phyloP scores from a whole-genome alignment of 2,113 vertebrate genomes.

The Prinia subflava region DNA sequence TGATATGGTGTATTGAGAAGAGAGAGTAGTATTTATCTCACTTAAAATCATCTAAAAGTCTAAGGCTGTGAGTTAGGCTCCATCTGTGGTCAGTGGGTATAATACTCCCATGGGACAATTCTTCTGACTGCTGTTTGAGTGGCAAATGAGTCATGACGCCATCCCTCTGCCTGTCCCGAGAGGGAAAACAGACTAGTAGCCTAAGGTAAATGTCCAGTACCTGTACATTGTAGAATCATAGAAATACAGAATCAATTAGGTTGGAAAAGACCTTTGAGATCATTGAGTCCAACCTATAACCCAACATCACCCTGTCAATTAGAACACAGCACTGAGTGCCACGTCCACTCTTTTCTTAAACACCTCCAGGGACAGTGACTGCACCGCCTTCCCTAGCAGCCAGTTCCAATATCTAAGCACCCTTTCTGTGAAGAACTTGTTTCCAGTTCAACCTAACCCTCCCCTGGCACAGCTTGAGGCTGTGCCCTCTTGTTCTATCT shows the following conservation, averaged over 20 bases:
- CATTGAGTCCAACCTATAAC: not conserved
- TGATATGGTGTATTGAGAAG: not conserved
- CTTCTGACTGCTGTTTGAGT: not conserved
- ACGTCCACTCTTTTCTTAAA: not conserved
- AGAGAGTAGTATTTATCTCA: not conserved
- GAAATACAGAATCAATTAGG: not conserved
- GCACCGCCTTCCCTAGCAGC: not conserved
- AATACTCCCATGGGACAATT: not conserved
- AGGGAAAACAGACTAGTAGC: not conserved
- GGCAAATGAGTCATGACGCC: not conserved
- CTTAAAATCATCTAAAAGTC: not conserved
- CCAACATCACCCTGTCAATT: not conserved
- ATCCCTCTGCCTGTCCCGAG: not conserved
- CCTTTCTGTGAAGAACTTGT: not conserved
- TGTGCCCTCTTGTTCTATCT: accelerated
- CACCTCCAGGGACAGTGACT: not conserved
- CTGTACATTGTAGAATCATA: not conserved
- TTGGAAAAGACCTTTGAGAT: not conserved
- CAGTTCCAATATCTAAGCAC: not conserved
- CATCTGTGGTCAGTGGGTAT: not conserved
- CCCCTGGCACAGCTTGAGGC: too few relatives aligned
- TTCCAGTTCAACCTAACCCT: not conserved
- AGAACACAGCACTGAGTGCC: not conserved
- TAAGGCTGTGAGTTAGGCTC: not conserved
- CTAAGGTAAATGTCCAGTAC: not conserved